Base-by-base conservation (phyloP, 2,797 vertebrate genomes). In the Macrochelys suwanniensis region DNA sequence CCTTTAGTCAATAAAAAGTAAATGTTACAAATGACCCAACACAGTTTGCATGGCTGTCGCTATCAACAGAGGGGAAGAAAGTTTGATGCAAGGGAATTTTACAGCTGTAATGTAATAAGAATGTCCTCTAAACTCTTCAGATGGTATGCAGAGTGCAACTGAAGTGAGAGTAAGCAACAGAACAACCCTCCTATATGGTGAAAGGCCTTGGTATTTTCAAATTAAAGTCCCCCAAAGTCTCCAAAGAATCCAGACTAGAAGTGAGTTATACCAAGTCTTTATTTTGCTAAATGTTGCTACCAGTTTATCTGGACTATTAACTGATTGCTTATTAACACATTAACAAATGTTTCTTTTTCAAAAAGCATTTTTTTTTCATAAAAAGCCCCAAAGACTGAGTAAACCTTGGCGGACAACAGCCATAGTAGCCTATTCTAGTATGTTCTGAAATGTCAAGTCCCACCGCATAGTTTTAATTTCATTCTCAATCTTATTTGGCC, bases 401-500 rank as follows among this genome's bases (percentile, higher is more conserved):
- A 87, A 94, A 91, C 80, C 89, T 91, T 96, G 93, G 88, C 89
- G 96, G 95, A 80, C 76, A 91, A n/a, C 78, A 28, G 82, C 45
- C 4, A 0, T 95, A 51, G 92, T 59, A 95, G 94, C 7, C 28
- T 50, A 33, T 57, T 95, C 7, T 90, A 11, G 85, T 3, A 33
- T 15, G 0, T 93, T 95, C 94, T 97, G 95, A 86, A 94, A 95
- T 95, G 80, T 91, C 87, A 91, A 12, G 1, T 95, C 85, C 88
- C 80, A 82, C 90, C 92, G 94, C 88, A 92, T 28, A 95, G 93
- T 82, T 98, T 96, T 89, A 74, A 96, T 97, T 98, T 97, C 94
- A 56, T 49, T 54, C 96, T 94, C 25, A 3, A 21, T 33, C 89
- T 94, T 87, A 68, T 82, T 93, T 96, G 90, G 77, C 76, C 56